Evolutionary conservation across 1,140 invertebrate genomes (phyloP), one percentile per base, ranked within the genome.

Genomic region (Pteromalus puparum): DNA sequence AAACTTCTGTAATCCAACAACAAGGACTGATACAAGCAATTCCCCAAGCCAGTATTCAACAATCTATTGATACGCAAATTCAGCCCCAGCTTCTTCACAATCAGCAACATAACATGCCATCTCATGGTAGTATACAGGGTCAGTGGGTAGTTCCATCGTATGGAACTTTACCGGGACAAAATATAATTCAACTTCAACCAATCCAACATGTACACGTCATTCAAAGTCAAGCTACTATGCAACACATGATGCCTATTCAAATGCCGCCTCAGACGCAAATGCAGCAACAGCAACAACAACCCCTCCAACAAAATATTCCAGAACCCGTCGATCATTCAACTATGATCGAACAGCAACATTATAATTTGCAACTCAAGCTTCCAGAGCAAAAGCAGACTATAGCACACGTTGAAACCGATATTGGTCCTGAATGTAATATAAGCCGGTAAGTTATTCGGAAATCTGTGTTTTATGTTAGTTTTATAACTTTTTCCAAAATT

Each of bases 311-410:
- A 30, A 67, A 86, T 61, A 67, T 91, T 0, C 86, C 89, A 72
- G 89, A 91, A 38, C 9, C 67, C 42, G 18, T 38, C 15, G 84
- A 85, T 73, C 30, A 74, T 79, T 83, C 83, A 1, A 48, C 79
- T 12, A 15, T 78, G 24, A 65, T 86, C 0, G 90, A 91, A 42
- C 91, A 91, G 42, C 46, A 48, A 10, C 46, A 61, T n/a, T 86
- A 88, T 42, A 89, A 90, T 72, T 77, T 92, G 15, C 91, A 92
- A 81, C 77, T 91, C 10, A 90, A 90, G 70, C 85, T 92, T 7
- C 88, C 89, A 7, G 91, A 92, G 9, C 88, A 88, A 38, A 89
- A 90, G 75, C 82, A 88, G 34, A 12, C 82, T 2, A 61, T 81
- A 10, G 90, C 88, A 79, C 82, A 85, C 42, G 82, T 77, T 2